These are phyloP conservation scores for Sitodiplosis mosellana DNA, from an alignment of 1,140 invertebrate species.

Conservation along the genomic window DNA sequence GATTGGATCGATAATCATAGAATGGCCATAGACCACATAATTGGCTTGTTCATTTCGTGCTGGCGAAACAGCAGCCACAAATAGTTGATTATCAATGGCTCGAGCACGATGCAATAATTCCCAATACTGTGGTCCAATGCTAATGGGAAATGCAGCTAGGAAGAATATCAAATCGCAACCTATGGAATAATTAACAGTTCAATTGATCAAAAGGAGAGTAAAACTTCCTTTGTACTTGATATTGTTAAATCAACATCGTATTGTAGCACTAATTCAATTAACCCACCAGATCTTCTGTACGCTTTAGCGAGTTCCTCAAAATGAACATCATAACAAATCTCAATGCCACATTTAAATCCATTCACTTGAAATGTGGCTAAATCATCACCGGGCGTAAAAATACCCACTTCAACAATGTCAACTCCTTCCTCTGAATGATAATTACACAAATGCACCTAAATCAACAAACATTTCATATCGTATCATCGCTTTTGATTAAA, in stretches of 20 bases:
- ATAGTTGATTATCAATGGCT: conserved; percentile 71
- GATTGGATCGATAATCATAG: too few relatives aligned
- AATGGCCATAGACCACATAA: conserved; percentile 83
- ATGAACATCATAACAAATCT: conserved; percentile 87
- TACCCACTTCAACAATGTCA: conserved; percentile 83
- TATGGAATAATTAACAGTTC: conserved; percentile 13
- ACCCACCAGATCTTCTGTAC: conserved; percentile 52
- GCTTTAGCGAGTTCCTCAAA: conserved; percentile 78
- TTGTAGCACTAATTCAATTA: neutral
- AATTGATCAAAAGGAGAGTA: too few relatives aligned
- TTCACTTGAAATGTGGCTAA: conserved; percentile 57
- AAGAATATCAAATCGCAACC: conserved; percentile 74
- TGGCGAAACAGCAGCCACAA: conserved; percentile 53
- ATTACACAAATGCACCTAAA: conserved; percentile 82
- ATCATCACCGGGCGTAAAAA: conserved; percentile 52
- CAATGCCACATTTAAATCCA: conserved; percentile 66
- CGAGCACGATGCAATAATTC: conserved; percentile 59
- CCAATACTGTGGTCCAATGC: conserved; percentile 86
- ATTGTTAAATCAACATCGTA: too few relatives aligned
- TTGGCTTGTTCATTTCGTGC: conserved; percentile 49
- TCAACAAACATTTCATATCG: too few relatives aligned
- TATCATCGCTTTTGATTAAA: too few relatives aligned
- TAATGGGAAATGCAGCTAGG: conserved; percentile 80
- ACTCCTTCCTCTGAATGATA: conserved; percentile 87
- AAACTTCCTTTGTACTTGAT: too few relatives aligned